Conservation (phyloP, 2,797 vertebrate species). For the Pteropus rufus region DNA sequence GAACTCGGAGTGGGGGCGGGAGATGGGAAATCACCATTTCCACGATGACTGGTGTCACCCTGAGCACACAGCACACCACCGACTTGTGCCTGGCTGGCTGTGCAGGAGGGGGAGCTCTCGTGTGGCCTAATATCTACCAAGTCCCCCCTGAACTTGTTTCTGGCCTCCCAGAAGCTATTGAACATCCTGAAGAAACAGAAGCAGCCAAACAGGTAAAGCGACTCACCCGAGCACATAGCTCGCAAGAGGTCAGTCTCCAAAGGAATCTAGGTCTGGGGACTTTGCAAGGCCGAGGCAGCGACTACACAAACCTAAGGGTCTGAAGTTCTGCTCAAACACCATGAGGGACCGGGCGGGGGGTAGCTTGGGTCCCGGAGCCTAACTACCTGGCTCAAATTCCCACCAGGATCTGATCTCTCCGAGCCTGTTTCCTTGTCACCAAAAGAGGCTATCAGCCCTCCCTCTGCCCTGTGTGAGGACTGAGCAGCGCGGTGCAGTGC, state of each 20-base stretch:
- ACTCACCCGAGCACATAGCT: not conserved
- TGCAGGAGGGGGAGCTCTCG: not conserved
- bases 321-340: not conserved
- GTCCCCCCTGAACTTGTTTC: not conserved
- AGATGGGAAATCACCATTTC: constrained; percentile 11
- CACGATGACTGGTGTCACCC: not conserved
- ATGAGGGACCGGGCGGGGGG: fast-evolving
- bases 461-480: not conserved
- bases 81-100: not conserved
- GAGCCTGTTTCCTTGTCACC: not conserved
- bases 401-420: not conserved
- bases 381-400: not conserved
- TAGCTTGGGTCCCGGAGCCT: not conserved
- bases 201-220: not conserved
- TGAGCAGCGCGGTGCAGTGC: fast-evolving
- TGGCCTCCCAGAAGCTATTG: not conserved
- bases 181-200: not conserved
- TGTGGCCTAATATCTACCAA: not conserved
- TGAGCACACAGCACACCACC: not conserved
- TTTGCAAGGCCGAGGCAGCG: not conserved
- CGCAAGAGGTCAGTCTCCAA: not conserved
- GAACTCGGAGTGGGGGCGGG: not conserved
- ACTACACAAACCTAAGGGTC: not conserved
- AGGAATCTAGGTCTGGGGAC: not conserved
- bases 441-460: not conserved